These are phyloP conservation scores for Anthopleura xanthogrammica DNA, from an alignment of 92 coral and sea anemone genomes.

Conservation along the genomic window DNA sequence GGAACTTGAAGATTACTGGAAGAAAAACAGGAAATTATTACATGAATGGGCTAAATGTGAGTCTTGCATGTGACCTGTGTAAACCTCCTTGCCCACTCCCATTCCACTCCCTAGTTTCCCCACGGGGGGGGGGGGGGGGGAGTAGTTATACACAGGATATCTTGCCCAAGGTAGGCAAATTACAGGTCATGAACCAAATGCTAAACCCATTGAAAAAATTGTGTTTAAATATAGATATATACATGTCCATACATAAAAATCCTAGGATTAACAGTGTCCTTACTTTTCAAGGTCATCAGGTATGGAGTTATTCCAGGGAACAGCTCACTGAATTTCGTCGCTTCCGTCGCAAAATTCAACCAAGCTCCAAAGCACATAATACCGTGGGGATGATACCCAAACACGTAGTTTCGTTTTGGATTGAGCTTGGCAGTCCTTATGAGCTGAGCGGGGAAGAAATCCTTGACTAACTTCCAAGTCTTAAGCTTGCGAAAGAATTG, in stretches of 20 bases:
- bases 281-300: constrained; percentile 86
- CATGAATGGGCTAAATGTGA: no score
- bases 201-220: no score
- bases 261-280: constrained; percentile 12
- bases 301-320: constrained; percentile 94
- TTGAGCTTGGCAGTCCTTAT: constrained; percentile 68
- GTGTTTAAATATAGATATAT: no score
- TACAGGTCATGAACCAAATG: no score
- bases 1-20: constrained; percentile 88
- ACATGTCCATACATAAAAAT: no score
- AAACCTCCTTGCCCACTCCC: no score
- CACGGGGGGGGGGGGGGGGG: no score
- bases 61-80: no score
- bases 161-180: no score
- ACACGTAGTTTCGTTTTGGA: constrained; percentile 79
- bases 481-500: constrained; percentile 76
- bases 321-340: constrained; percentile 78
- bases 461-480: constrained; percentile 87
- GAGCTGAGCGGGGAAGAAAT: constrained; percentile 82
- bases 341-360: constrained; percentile 93
- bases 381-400: constrained; percentile 98
- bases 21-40: not conserved
- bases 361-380: constrained; percentile 98
- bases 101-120: no score
- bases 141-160: no score